These are phyloP conservation scores for Nipponia nippon DNA, from an alignment of 2,113 vertebrate genomes.

Conservation along the genomic window DNA sequence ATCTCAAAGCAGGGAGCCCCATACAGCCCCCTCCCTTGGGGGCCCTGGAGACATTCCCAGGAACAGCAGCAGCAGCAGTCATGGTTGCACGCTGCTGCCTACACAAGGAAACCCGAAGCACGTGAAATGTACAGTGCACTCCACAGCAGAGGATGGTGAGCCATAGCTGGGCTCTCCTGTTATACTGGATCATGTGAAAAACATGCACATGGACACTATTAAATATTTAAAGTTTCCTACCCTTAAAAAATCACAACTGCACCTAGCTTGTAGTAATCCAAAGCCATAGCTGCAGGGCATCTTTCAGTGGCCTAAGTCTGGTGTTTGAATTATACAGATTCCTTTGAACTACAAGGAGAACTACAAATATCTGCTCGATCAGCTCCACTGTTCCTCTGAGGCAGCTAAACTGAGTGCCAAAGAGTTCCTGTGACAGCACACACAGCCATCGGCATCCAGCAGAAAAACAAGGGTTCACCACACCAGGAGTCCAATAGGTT, in stretches of 20 bases:
- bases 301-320: neutral
- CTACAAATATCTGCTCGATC: neutral
- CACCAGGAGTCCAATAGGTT: neutral
- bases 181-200: neutral
- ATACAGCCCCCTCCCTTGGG: neutral
- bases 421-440: neutral
- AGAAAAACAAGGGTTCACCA: neutral
- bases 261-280: neutral
- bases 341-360: neutral
- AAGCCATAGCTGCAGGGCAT: neutral
- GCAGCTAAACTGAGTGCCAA: neutral
- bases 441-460: neutral
- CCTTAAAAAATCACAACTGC: neutral
- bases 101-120: neutral
- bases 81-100: neutral
- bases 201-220: neutral
- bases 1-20: neutral
- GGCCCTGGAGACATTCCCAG: neutral
- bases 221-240: neutral
- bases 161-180: neutral
- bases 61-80: neutral
- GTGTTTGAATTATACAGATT: neutral
- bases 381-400: neutral
- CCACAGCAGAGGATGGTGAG: neutral
- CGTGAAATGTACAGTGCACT: rapidly evolving